Base-by-base conservation (phyloP, 2,888 invertebrate species). In the Lamellibrachia satsuma region DNA sequence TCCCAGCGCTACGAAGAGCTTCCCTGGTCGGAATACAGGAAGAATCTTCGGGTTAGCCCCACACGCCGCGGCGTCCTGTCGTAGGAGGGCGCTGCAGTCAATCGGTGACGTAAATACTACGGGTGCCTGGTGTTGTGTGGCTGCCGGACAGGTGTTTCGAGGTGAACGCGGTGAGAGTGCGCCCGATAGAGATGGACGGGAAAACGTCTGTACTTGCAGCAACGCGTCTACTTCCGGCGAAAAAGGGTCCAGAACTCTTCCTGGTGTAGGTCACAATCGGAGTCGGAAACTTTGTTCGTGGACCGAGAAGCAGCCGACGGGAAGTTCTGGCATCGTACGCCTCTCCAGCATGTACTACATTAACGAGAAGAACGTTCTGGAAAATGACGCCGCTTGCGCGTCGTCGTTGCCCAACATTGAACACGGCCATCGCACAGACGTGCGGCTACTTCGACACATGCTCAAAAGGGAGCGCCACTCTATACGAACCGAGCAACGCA, bases 191-290 rank as follows among this genome's bases (percentile, higher is more conserved):
- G 75, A 75, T n/a, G n/a, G 15, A 75, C 22, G 75, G 75, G n/a
- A 15, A 75, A 22, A 75, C 75, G 75, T 75, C 22, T 75, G 3
- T n/a, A 75, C 75, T n/a, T 22, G 15, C 75, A 75, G 75, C 75
- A n/a, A 75, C 22, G 75, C 75, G 15, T 75, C 75, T 75, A 75
- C 75, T 75, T 75, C 75, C 75, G 75, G 75, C n/a, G 75, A 75
- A 4, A 75, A 75, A 75, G 22, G 15, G 75, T 75, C 75, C 22
- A 6, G 75, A 75, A 75, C n/a, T 15, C 22, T 75, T 6, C 75
- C 75, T 75, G 75, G 75, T n/a, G 15, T 75, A 75, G 75, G 22
- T 75, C 75, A 75, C 6, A 3, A 75, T 75, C 75, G 75, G 15
- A 75, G 75, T 75, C 75, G 75, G n/a, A 75, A 15, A 75, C 22